Conservation (phyloP, 2,113 vertebrate species). For the Rhinoderma darwinii region DNA sequence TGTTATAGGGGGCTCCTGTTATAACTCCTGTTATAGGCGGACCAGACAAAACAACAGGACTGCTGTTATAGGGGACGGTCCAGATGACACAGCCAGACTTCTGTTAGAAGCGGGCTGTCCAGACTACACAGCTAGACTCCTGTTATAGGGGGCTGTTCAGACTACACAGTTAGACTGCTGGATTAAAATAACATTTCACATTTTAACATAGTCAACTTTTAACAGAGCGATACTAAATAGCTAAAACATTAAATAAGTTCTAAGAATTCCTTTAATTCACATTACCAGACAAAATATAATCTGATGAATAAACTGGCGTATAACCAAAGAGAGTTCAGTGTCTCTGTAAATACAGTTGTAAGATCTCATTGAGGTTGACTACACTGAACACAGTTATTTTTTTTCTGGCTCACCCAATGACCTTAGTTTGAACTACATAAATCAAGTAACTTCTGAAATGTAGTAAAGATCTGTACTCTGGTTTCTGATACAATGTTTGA, state of each 20-base stretch:
- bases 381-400: conserved; percentile 62
- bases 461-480: conserved; percentile 65
- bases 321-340: conserved; percentile 24
- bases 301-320: conserved; percentile 43
- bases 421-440: conserved; percentile 68
- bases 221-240: neutral
- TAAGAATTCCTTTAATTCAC: conserved; percentile 3
- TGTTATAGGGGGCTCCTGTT: neutral
- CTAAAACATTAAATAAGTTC: neutral
- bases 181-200: neutral
- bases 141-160: neutral
- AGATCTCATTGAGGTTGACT: conserved; percentile 59
- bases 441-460: conserved; percentile 67
- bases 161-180: neutral
- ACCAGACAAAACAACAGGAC: no score
- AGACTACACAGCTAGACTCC: neutral
- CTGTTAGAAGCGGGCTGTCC: neutral
- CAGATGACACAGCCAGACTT: neutral
- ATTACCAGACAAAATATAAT: conserved; percentile 19
- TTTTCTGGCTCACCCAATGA: conserved; percentile 66
- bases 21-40: no score
- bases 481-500: conserved; percentile 69
- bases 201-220: neutral
- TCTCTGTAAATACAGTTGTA: conserved; percentile 53
- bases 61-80: no score